A percentile compares a stretch with the other conserved stretches of the same genome.
Evolutionary conservation across 2,888 invertebrate species (phyloP).

Genomic region (Heteropelma amictum): DNA sequence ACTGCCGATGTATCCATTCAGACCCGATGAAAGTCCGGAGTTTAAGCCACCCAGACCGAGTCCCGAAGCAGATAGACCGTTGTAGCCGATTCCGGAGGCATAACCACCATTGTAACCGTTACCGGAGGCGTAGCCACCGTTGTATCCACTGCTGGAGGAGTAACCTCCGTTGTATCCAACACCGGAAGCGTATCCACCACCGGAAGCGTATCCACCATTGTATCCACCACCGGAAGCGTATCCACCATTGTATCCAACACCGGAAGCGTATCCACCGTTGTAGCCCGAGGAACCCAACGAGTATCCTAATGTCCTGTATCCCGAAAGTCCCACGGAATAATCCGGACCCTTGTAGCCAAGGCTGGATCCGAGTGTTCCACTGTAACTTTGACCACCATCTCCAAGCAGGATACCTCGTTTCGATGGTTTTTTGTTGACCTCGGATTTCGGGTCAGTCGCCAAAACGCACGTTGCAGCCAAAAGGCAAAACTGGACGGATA

Average conservation of each 20-base stretch:
- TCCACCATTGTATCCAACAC: conserved; percentile 41
- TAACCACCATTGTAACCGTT: conserved; percentile 40
- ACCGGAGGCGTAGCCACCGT: conserved; percentile 30
- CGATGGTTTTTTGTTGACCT: conserved; percentile 53
- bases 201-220: conserved; percentile 12
- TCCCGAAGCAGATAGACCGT: conserved; percentile 29
- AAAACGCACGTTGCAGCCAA: conserved; percentile 60
- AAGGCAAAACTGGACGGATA: conserved; percentile 56
- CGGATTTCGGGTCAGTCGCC: conserved; percentile 40
- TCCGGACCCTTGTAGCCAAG: conserved; percentile 8
- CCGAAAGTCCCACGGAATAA: conserved; percentile 14
- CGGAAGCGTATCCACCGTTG: conserved; percentile 38
- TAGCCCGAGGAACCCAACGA: conserved; percentile 25
- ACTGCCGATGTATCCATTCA: conserved; percentile 20
- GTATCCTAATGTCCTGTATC: conserved; percentile 17
- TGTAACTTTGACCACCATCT: conserved; percentile 4
- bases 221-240: conserved; percentile 40
- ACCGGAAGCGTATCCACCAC: conserved; percentile 26
- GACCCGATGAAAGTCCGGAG: conserved; percentile 27
- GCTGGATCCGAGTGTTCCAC: conserved; percentile 19
- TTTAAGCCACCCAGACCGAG: conserved; percentile 12
- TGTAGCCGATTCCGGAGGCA: conserved; percentile 31
- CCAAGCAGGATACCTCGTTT: conserved; percentile 63
- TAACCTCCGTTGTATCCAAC: conserved; percentile 42
- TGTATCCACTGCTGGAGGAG: conserved; percentile 20